Conservation (phyloP, 2,113 vertebrate species). For the Datnioides undecimradiatus region DNA sequence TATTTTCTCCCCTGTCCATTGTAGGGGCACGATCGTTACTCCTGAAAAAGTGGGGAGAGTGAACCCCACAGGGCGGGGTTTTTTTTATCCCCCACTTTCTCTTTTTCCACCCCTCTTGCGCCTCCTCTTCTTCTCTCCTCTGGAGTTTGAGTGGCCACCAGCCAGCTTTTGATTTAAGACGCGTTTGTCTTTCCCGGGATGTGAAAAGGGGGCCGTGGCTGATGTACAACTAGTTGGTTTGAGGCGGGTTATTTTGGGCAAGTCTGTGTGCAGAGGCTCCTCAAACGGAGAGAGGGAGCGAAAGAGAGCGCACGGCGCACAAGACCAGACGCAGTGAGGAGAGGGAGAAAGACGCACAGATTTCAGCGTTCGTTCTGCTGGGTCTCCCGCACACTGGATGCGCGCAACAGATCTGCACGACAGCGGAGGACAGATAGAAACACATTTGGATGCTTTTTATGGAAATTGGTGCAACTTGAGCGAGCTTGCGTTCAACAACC, state of each 20-base stretch:
- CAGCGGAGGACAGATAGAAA: neutral
- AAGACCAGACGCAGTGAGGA: conserved; percentile 59
- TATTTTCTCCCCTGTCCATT: conserved; percentile 77
- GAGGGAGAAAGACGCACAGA: conserved; percentile 69
- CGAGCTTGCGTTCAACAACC: neutral
- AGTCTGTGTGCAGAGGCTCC: conserved; percentile 81
- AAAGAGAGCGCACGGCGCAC: conserved; percentile 65
- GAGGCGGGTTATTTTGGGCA: conserved; percentile 83
- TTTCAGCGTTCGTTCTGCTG: conserved; percentile 52
- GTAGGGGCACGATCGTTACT: conserved; percentile 69
- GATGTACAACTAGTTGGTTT: conserved; percentile 74
- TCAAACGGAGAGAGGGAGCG: conserved; percentile 70
- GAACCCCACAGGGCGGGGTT: conserved; percentile 68
- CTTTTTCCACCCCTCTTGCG: conserved; percentile 35
- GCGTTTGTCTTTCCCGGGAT: conserved; percentile 88
- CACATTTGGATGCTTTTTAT: conserved; percentile 37
- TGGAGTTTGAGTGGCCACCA: conserved; percentile 79
- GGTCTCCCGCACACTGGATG: conserved; percentile 54
- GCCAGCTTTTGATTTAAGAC: conserved; percentile 85
- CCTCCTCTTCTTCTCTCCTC: conserved; percentile 42
- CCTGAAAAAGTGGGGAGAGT: conserved; percentile 71
- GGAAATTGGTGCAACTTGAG: conserved; percentile 34
- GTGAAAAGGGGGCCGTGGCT: conserved; percentile 79
- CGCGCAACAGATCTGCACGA: conserved; percentile 63
- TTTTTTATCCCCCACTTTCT: conserved; percentile 38